phyloP scores from a whole-genome alignment of 2,113 vertebrate species.

The Dunckerocampus dactyliophorus region DNA sequence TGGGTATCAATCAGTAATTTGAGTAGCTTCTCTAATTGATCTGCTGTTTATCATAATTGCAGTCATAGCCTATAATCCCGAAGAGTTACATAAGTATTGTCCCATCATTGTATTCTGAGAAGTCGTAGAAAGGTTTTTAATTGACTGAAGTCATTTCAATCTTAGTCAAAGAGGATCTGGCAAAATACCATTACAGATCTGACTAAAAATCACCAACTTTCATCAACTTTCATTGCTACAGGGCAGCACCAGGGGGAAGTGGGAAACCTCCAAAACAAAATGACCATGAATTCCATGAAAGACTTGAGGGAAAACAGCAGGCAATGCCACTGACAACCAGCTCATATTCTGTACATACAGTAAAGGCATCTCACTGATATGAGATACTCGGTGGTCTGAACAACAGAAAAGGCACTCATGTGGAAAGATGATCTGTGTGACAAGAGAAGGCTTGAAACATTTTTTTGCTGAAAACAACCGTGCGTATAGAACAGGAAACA shows the following conservation, averaged over 20 bases:
- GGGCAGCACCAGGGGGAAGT: neutral
- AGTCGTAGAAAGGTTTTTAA: conserved; percentile 14
- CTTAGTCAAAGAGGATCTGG: neutral
- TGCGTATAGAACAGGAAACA: neutral
- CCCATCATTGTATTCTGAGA: neutral
- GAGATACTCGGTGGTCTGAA: neutral
- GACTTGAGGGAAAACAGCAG: neutral
- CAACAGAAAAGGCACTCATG: neutral
- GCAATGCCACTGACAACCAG: neutral
- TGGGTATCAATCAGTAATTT: conserved; percentile 41
- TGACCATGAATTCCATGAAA: neutral
- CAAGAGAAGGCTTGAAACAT: neutral
- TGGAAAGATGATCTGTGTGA: conserved; percentile 1
- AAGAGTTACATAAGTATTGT: conserved; percentile 2
- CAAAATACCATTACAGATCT: conserved; percentile 1
- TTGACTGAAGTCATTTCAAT: neutral
- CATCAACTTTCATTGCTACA: neutral
- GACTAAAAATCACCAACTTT: conserved; percentile 1
- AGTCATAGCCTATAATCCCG: conserved; percentile 51
- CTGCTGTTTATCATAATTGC: conserved; percentile 61
- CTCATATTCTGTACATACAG: neutral
- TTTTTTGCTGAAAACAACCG: neutral
- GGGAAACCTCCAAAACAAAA: neutral
- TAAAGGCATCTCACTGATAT: neutral
- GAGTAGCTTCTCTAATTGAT: conserved; percentile 47